A percentile compares a stretch with the other conserved stretches of the same genome.
These are phyloP conservation scores for Scaptomyza hsui DNA, from an alignment of 1,140 invertebrate genomes.

Conservation along the genomic window DNA sequence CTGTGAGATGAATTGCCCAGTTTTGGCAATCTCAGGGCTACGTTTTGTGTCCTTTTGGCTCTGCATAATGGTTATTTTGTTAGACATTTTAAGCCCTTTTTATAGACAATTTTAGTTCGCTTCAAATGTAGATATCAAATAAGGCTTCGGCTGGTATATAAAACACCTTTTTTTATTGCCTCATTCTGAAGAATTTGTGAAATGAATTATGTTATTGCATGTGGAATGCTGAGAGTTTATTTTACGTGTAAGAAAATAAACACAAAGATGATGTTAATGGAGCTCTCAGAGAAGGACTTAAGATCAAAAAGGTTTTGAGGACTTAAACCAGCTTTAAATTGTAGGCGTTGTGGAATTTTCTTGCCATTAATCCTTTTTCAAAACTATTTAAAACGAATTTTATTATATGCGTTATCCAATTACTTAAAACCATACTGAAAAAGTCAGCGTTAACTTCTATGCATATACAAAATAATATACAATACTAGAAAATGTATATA, in stretches of 20 bases:
- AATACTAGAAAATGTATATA: constrained; percentile 2
- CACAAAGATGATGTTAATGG: constrained; percentile 9
- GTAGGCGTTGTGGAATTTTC: too few relatives aligned
- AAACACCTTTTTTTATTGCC: constrained; percentile 52
- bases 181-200: constrained; percentile 29
- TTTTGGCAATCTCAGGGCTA: not conserved
- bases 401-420: not conserved
- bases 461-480: not conserved
- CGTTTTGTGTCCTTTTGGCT: constrained; percentile 31
- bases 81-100: constrained; percentile 55
- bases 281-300: not conserved
- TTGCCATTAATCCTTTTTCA: too few relatives aligned
- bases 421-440: not conserved
- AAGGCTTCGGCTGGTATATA: not conserved
- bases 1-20: constrained; percentile 55
- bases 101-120: constrained; percentile 56
- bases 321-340: too few relatives aligned
- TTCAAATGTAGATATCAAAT: constrained; percentile 23
- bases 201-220: constrained; percentile 56
- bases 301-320: not conserved
- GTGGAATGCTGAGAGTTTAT: constrained; percentile 17
- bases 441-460: not conserved
- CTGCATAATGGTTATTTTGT: constrained; percentile 67
- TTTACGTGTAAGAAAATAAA: constrained; percentile 1
- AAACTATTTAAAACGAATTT: too few relatives aligned